Base-by-base conservation (phyloP, 1,140 invertebrate genomes). In the Dendroctonus valens region DNA sequence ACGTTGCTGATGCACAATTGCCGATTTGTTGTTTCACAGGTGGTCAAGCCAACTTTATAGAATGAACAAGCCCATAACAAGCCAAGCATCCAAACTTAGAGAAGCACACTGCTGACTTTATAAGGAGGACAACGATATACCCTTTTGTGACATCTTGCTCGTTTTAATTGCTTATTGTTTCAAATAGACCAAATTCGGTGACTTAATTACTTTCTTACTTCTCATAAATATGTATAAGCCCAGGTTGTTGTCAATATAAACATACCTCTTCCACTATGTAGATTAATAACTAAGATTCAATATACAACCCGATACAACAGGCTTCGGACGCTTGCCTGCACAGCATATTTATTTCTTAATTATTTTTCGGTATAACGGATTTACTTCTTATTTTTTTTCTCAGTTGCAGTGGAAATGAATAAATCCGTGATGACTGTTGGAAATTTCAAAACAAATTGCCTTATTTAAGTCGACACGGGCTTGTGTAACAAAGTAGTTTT, bases 141-240 rank as follows among this genome's bases (percentile, higher is more conserved):
- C 49, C 49, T 52, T 52, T 52, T 62, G 49, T 52, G 59, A 51
- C 59, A 62, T 53, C 59, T 62, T 62, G 59, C 53, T 53, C 39
- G 26, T 48, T 59, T 62, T 62, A 62, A 62, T 62, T 62, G 59
- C 59, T 48, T 52, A 62, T 62, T 62, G 59, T 62, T 52, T 40
- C 42, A 52, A 62, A 62, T 62, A 49, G 49, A 52, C 49, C 50
- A 62, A 60, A 48, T 50, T 51, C 40, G 15, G 44, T 51, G 44
- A 62, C 59, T 52, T 62, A 53, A 62, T 62, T 58, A 42, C 41
- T 5, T 58, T 58, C 55, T 58, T 58, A 58, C 55, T 7, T 58
- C 15, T 58, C n/a, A 58, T 58, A 58, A 41, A 58, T 58, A 58
- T 58, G 12, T 15, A 58, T 58, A 41, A 42, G 41, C 12, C 44